Base-by-base conservation (phyloP, 2,888 invertebrate genomes). In the Cerceris rybyensis region DNA sequence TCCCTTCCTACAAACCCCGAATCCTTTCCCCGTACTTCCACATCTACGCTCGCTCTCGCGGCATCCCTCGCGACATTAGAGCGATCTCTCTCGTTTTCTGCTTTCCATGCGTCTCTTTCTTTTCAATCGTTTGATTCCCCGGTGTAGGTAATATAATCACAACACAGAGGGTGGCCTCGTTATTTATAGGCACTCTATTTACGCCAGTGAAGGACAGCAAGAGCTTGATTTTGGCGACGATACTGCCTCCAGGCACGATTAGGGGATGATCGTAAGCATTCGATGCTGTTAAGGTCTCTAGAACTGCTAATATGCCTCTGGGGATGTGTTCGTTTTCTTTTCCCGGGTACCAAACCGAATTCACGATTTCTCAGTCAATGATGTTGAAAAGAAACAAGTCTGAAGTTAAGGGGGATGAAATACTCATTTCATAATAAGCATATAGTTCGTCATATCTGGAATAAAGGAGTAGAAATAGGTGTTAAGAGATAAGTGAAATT, bases 121-220 rank as follows among this genome's bases (percentile, higher is more conserved):
- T 75, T 39, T 65, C 63, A 58, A 55, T 46, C 66, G 59, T 81
- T 75, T 78, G 79, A 80, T 81, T 81, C 79, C 72, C 81, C 75
- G 64, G 85, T 85, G 89, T 87, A 82, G 88, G 88, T 92, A 92
- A 92, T 92, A 88, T 90, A 92, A 92, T 92, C 92, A 92, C 90
- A 92, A 92, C 92, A 91, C 86, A 84, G 82, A 89, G 92, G 91
- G 90, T 89, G 88, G 91, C 82, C 87, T 80, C 86, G 90, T 92
- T 91, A 92, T 92, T 92, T 92, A 92, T 91, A 89, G 90, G 83
- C 88, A 87, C 88, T 91, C 88, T 88, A 89, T 88, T 90, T 88
- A 84, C 82, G 83, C 83, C 74, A 59, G 76, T 65, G 70, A 80
- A 49, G 64, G 54, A 67, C 69, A 70, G 71, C 28, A 28, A 78